These are phyloP conservation scores for Amphiprion clarkii DNA, from an alignment of 2,797 vertebrate genomes.

Conservation along the genomic window DNA sequence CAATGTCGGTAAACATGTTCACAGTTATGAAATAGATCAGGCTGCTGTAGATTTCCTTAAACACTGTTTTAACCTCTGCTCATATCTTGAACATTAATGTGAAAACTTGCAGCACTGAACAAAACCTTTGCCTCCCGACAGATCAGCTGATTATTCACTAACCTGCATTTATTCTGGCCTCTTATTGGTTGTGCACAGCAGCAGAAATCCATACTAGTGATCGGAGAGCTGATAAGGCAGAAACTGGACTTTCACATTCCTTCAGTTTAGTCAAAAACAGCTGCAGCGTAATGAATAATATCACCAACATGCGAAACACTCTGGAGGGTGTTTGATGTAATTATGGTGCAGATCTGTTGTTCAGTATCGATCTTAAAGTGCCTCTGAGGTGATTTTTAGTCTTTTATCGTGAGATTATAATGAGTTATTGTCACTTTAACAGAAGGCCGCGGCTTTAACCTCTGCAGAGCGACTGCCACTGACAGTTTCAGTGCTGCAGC, in stretches of 20 bases:
- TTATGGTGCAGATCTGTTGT: neutral
- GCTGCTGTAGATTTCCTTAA: constrained; percentile 25
- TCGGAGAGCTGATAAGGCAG: neutral
- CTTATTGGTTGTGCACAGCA: constrained; percentile 20
- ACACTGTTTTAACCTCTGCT: too few relatives aligned
- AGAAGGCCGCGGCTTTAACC: too few relatives aligned
- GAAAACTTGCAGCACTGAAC: too few relatives aligned
- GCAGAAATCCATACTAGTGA: neutral
- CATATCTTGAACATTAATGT: too few relatives aligned
- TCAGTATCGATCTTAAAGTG: neutral
- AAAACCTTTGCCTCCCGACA: neutral
- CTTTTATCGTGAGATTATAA: too few relatives aligned
- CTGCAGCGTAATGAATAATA: too few relatives aligned
- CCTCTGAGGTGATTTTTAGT: neutral
- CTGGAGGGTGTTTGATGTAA: too few relatives aligned
- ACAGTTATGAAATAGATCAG: constrained; percentile 40
- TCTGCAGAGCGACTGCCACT: too few relatives aligned
- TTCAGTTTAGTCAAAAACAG: too few relatives aligned
- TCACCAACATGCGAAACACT: neutral
- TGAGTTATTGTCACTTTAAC: too few relatives aligned
- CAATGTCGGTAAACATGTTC: constrained; percentile 19
- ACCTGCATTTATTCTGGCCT: constrained; percentile 43
- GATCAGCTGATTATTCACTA: constrained; percentile 65
- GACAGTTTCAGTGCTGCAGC: too few relatives aligned
- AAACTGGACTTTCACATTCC: too few relatives aligned